Base-by-base conservation (phyloP, 1,140 invertebrate genomes). In the Pseudomyrmex flavicornis region DNA sequence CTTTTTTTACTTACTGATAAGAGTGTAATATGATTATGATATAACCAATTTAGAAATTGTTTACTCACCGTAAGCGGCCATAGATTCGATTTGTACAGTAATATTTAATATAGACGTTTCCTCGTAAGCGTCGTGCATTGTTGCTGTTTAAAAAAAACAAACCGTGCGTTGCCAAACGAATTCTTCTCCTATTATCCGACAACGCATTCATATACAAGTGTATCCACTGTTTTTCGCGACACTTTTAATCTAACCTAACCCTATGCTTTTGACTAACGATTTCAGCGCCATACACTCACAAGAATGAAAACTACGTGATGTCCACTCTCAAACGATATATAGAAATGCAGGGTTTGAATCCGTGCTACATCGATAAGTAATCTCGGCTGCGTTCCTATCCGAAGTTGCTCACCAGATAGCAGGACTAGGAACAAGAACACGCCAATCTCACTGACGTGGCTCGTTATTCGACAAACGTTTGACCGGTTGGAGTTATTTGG, bases 111-210 rank as follows among this genome's bases (percentile, higher is more conserved):
- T 95, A 77, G 97, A 96, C 15, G 96, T 95, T 76, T 97, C 95
- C 94, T 97, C 96, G 91, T 98, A 99, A 2, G 98, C 97, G 91
- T 98, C 97, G 91, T 98, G 97, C 97, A 98, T 98, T 89, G 93
- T 95, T 87, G 89, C 62, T 35, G 54, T 68, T 59, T n/a, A 66
- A 74, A 63, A 48, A 88, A 84, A 75, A 91, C 91, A 62, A 46
- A 90, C 1, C 54, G n/a, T 22, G 2, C 5, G 35, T 46, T n/a
- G 15, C 20, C 20, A 20, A 79, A 80, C 35, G 2, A 50, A n/a
- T 22, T 9, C 8, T 13, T 5, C 9, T 44, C 12, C 15, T 48
- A 44, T 48, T n/a, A 20, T 2, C 61, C 44, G n/a, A 46, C 72
- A 61, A 59, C 8, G 8, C 54, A 46, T 58, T 5, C 35, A 5